phyloP scores from a whole-genome alignment of 2,888 invertebrate species.

The Cerastis leucographa region DNA sequence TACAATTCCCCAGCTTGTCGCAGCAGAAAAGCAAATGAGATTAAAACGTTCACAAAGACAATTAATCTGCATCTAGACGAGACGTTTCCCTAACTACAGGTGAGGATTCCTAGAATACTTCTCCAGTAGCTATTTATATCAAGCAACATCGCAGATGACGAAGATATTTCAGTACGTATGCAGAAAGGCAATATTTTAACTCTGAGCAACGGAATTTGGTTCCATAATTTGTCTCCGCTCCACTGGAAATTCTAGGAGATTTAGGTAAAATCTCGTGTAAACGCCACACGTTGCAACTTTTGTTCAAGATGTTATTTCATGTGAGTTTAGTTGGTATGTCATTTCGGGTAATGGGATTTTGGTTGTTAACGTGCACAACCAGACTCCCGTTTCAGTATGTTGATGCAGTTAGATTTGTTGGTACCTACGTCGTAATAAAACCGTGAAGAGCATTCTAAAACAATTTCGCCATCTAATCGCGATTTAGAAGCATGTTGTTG shows the following conservation, averaged over 20 bases:
- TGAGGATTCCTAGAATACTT: conserved; percentile 52
- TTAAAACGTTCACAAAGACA: conserved; percentile 54
- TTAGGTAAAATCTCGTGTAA: conserved; percentile 61
- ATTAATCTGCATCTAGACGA: conserved; percentile 50
- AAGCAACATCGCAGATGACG: conserved; percentile 70
- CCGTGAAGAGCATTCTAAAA: not conserved
- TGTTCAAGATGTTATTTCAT: conserved; percentile 50
- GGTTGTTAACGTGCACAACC: conserved; percentile 19
- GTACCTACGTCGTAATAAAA: not conserved
- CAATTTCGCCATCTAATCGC: not conserved
- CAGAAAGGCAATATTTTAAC: conserved; percentile 73
- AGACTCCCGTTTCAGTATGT: not conserved
- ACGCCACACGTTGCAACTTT: conserved; percentile 49
- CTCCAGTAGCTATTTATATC: conserved; percentile 66
- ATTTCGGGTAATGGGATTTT: conserved; percentile 40
- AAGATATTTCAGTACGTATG: conserved; percentile 73
- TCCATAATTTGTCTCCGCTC: conserved; percentile 75
- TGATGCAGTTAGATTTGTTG: conserved; percentile 2
- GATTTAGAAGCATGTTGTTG: not conserved
- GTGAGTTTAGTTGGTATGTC: conserved; percentile 44
- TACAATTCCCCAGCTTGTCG: conserved; percentile 29
- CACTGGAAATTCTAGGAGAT: conserved; percentile 66
- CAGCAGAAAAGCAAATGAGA: conserved; percentile 42
- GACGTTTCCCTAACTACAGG: conserved; percentile 53
- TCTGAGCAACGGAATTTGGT: conserved; percentile 69